These are phyloP conservation scores for Saturnia pavonia DNA, from an alignment of 2,888 invertebrate species.

Conservation along the genomic window DNA sequence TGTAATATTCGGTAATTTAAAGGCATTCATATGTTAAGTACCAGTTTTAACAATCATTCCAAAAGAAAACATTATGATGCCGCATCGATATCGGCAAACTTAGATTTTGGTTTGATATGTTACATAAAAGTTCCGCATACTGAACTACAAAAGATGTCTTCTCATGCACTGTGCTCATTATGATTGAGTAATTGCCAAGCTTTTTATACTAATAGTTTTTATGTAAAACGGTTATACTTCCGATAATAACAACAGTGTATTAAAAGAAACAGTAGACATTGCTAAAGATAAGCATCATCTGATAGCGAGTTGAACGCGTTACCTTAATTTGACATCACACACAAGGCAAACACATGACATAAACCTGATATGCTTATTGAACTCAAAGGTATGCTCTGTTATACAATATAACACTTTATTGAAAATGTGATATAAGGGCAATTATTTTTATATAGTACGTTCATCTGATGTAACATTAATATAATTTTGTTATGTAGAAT, in stretches of 20 bases:
- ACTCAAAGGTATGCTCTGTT: too few species aligned
- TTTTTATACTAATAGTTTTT: not conserved
- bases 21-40: not conserved
- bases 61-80: not conserved
- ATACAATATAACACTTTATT: too few species aligned
- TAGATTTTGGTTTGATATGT: not conserved
- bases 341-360: too few species aligned
- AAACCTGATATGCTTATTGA: too few species aligned
- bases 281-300: too few species aligned
- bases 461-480: too few species aligned
- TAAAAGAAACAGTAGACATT: too few species aligned
- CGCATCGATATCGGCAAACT: not conserved
- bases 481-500: too few species aligned
- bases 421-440: too few species aligned
- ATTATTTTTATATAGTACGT: too few species aligned
- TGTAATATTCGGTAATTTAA: not conserved
- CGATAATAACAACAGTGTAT: not conserved
- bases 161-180: not conserved
- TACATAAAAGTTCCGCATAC: conserved; percentile 6
- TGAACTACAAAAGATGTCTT: not conserved
- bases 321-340: too few species aligned
- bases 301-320: too few species aligned
- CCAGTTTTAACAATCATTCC: not conserved
- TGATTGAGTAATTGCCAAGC: not conserved
- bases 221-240: not conserved